Conservation (phyloP, 2,113 vertebrate genomes). For the Peromyscus californicus region DNA sequence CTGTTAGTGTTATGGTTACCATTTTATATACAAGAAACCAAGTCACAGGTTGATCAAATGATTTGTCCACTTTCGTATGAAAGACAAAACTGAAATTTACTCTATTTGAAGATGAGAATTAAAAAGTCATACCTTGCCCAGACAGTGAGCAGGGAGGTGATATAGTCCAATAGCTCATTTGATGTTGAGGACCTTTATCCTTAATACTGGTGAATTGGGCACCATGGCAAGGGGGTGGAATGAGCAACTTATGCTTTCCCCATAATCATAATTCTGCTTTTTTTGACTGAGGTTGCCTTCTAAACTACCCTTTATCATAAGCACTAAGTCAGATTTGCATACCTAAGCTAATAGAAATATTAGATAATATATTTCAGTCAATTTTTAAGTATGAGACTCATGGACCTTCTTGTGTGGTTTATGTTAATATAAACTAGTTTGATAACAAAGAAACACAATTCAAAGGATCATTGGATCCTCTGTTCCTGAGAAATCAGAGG, state of each 20-base stretch:
- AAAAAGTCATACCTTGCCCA: neutral
- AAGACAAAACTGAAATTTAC: neutral
- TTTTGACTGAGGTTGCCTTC: constrained; percentile 5
- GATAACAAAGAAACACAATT: constrained; percentile 33
- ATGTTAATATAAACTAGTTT: constrained; percentile 51
- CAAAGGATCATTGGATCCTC: neutral
- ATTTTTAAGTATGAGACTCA: constrained; percentile 47
- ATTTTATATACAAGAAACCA: neutral
- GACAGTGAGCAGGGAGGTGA: neutral
- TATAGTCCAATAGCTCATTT: neutral
- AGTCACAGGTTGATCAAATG: neutral
- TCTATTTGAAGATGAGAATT: neutral
- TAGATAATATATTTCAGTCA: neutral
- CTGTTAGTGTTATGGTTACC: neutral
- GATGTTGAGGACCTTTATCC: neutral
- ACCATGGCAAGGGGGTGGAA: neutral
- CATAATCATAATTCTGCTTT: neutral
- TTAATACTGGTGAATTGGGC: neutral
- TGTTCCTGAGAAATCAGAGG: constrained; percentile 15
- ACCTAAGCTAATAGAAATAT: neutral
- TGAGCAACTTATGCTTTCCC: neutral
- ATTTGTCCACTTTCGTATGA: neutral
- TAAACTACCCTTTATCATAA: constrained; percentile 28
- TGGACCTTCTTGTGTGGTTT: constrained; percentile 51
- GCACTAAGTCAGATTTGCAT: neutral